Percentiles rank a stretch among this genome's conserved stretches.
These are phyloP conservation scores for Leptonema lineaticorne DNA, from an alignment of 1,140 invertebrate genomes.

Conservation along the genomic window DNA sequence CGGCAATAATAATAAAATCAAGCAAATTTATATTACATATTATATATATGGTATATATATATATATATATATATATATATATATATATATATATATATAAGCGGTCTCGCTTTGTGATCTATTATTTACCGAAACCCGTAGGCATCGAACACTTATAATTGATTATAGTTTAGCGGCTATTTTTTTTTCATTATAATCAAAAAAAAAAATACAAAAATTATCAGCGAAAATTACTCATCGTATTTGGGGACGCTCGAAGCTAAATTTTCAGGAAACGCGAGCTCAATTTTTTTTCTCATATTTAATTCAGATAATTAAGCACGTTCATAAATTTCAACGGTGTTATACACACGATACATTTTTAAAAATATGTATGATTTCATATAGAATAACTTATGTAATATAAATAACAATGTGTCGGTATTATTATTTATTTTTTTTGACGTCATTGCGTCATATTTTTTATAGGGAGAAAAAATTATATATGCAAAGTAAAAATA, in stretches of 20 bases:
- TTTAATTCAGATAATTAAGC: not conserved
- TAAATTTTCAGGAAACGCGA: not conserved
- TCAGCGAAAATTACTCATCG: not conserved
- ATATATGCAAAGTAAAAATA: too few species aligned
- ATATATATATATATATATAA: too few species aligned
- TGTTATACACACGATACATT: too few species aligned
- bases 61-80: too few species aligned
- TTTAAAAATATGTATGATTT: too few species aligned
- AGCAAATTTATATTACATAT: not conserved
- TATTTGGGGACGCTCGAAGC: conserved; percentile 1
- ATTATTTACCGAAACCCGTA: conserved; percentile 13
- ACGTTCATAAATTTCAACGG: not conserved
- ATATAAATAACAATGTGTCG: too few species aligned
- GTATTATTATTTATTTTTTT: too few species aligned
- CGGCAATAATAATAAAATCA: not conserved
- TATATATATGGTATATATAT: not conserved
- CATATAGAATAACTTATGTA: too few species aligned
- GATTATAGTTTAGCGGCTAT: not conserved
- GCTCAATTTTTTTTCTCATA: not conserved
- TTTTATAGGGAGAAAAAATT: too few species aligned
- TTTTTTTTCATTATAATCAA: not conserved
- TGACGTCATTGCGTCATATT: too few species aligned
- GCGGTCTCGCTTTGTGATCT: not conserved
- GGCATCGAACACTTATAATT: not conserved
- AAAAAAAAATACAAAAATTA: too few species aligned